Conservation (phyloP, 2,797 vertebrate species). For the Meda fulgida region DNA sequence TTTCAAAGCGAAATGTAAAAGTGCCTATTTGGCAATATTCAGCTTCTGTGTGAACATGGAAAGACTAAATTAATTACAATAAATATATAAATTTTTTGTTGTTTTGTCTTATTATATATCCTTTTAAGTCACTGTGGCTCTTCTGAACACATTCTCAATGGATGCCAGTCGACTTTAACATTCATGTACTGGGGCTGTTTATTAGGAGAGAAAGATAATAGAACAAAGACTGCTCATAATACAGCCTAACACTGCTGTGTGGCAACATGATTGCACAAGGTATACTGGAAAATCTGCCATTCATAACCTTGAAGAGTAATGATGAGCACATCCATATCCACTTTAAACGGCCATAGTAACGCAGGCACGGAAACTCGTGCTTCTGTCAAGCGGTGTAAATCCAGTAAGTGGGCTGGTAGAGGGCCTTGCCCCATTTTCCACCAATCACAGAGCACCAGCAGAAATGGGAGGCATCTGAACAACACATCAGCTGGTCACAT, state of each 20-base stretch:
- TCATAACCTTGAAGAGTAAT: conserved; percentile 11
- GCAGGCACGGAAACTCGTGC: conserved; percentile 35
- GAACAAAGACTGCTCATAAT: not conserved
- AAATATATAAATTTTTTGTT: not conserved
- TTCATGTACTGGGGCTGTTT: not conserved
- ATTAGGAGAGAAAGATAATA: not conserved
- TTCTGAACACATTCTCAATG: not conserved
- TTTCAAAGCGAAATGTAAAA: no score
- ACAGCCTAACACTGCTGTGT: not conserved
- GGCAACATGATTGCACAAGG: conserved; percentile 23
- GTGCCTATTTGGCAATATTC: not conserved
- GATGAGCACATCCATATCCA: not conserved
- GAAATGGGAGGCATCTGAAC: conserved; percentile 46
- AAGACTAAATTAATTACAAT: no score
- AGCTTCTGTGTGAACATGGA: not conserved
- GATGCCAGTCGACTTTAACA: not conserved
- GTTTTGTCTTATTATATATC: not conserved
- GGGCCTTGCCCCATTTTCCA: conserved; percentile 67
- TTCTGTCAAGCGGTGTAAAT: conserved; percentile 58
- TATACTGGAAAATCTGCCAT: not conserved
- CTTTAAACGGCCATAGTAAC: not conserved
- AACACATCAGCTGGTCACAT: conserved; percentile 63
- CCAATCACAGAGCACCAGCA: conserved; percentile 68
- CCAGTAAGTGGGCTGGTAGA: conserved; percentile 60
- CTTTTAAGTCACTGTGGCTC: not conserved